Base-by-base conservation (phyloP, 2,888 invertebrate genomes). In the Pomacea canaliculata region DNA sequence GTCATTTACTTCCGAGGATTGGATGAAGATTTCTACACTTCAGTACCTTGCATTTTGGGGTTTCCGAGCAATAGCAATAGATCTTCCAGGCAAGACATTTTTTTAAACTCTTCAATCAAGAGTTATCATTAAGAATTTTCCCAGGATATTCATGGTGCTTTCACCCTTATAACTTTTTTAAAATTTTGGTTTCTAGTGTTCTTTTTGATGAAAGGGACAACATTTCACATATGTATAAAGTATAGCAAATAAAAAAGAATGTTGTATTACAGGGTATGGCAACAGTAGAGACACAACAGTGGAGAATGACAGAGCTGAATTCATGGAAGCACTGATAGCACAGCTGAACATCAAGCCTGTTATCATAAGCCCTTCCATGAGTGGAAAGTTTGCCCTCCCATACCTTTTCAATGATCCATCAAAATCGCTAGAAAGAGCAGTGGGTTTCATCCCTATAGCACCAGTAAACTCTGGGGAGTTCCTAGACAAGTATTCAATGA, bases 351-450 rank as follows among this genome's bases (percentile, higher is more conserved):
- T 92, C 51, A 80, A 80, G 3, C 77, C 82, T 18, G 90, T 91
- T 8, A 82, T 92, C 27, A 88, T 92, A 7, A 90, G 91, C 68
- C 92, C 92, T 0, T 92, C 92, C 7, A 91, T 92, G 91, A 92
- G 92, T 82, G 92, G 92, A 5, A 73, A 80, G 8, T 92, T 88
- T 82, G 85, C 92, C 10, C 82, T 92, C 46, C 91, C 91, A 2
- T 91, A 88, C 82, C 76, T 92, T 51, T 86, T 90, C 78, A 82
- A 86, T 56, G 82, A 90, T 62, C 88, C 90, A 13, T 78, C 78
- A n/a, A 80, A 76, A 48, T 84, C 83, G 27, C 59, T 65, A 13
- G 70, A 80, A 7, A 76, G 84, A 37, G 80, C 90, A 46, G 81
- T 84, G 23, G 92, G 91, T 0, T 92, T 85, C 78, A 83, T 92